phyloP scores from a whole-genome alignment of 2,888 invertebrate species.

The Brachypterus glaber region DNA sequence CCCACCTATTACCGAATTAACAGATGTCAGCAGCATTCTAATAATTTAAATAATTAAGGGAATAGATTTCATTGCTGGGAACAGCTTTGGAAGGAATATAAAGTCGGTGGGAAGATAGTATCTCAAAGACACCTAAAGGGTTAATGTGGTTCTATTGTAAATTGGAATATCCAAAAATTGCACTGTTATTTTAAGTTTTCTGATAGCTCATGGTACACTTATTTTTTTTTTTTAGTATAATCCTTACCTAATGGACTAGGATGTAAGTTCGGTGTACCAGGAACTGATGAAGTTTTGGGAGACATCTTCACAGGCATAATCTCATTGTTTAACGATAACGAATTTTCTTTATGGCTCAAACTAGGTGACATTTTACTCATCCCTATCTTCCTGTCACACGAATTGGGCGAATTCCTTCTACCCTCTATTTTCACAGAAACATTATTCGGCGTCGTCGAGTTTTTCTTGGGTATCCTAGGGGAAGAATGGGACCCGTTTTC shows the following conservation, averaged over 20 bases:
- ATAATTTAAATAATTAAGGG: no score
- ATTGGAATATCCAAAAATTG: no score
- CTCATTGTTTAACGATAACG: conserved; percentile 36
- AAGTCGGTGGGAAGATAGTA: no score
- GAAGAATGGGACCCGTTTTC: conserved; percentile 49
- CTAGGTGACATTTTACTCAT: conserved; percentile 47
- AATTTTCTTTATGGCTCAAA: conserved; percentile 47
- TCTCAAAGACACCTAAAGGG: no score
- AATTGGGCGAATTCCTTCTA: conserved; percentile 47
- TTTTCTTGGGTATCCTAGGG: conserved; percentile 46
- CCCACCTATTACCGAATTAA: no score
- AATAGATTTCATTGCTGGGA: no score
- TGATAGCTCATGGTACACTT: no score
- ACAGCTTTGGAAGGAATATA: no score
- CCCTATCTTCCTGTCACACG: conserved; percentile 42
- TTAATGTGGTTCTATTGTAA: no score
- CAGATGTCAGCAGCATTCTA: no score
- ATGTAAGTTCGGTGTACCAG: conserved; percentile 47
- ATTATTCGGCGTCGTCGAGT: conserved; percentile 33
- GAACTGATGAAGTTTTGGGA: conserved; percentile 50
- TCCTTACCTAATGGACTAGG: conserved; percentile 51
- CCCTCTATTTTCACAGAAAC: conserved; percentile 43
- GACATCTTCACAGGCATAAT: conserved; percentile 51
- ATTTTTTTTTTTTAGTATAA: no score
- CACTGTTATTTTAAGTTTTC: no score